Evolutionary conservation across 35 echinoderm and acorn worm genomes (phyloP), one percentile per base, ranked within the genome.

Genomic region (Stichopus chloronotus): DNA sequence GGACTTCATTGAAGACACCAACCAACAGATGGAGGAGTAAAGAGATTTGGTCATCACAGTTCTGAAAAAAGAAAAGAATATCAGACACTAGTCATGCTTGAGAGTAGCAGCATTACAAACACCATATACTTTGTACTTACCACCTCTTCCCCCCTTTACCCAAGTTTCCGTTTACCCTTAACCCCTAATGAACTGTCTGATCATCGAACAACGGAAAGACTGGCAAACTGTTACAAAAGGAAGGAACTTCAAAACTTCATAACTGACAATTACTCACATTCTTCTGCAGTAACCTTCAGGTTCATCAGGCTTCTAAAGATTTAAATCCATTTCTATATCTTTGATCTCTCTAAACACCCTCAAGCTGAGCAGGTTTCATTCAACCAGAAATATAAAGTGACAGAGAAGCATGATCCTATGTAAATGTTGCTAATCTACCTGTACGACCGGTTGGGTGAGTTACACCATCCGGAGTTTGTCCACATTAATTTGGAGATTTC

Each of bases 401-500:
- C 30, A 43, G 30, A 43, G 30, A 43, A 43, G 30, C 30, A 43
- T 43, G 30, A 43, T 43, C 1, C 0, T 43, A 43, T 43, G 30
- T 43, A 43, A 43, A 43, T 3, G 30, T 43, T 43, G 30, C 30
- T 3, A 43, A 43, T 43, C 55, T 63, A 95, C 94, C 90, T 92
- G 84, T 90, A 94, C 23, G 57, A 55, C 56, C 81, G 65, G 8
- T 54, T 52, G 11, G 25, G 52, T 9, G 88, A 79, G 25, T 52
- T 74, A 63, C 86, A 81, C 68, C 79, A 74, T 60, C 92, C 83
- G 56, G 65, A 83, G 61, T 96, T 96, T 10, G 56, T 85, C 97
- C 97, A 99, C 24, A 99, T 69, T 4, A 99, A 56, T 59, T 91
- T 58, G 4, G 58, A 63, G 7, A 99, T 4, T 25, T 87, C 93